These are phyloP conservation scores for Pterobdella sp. DNA, from an alignment of 2,888 invertebrate genomes.

Conservation along the genomic window DNA sequence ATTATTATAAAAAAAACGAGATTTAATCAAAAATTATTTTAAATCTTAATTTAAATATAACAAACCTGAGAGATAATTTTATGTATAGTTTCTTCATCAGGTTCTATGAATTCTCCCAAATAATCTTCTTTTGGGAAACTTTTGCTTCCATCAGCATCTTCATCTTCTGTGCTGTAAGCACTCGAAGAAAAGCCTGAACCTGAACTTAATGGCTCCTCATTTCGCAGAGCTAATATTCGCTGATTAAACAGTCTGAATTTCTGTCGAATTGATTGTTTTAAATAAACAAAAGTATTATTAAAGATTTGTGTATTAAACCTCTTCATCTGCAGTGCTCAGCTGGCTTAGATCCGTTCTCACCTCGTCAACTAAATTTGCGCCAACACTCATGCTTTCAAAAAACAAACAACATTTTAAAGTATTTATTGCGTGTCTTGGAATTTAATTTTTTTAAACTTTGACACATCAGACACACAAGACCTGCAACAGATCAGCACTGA, in stretches of 20 bases:
- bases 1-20: not conserved
- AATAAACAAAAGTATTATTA: not conserved
- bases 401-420: not conserved
- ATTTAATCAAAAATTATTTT: not conserved
- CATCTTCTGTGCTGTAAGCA: constrained; percentile 27
- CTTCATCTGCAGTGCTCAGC: not conserved
- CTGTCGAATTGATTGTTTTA: not conserved
- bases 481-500: too few relatives aligned
- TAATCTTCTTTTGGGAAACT: constrained; percentile 1
- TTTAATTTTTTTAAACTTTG: too few relatives aligned
- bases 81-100: constrained; percentile 20
- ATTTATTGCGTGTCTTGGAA: too few relatives aligned
- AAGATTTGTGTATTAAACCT: not conserved
- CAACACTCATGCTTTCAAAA: too few relatives aligned
- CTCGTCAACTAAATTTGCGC: too few relatives aligned
- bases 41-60: not conserved
- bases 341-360: not conserved
- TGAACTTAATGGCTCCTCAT: constrained; percentile 18
- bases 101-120: constrained; percentile 19
- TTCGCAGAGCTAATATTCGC: constrained; percentile 16
- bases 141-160: constrained; percentile 3
- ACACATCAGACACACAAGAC: too few relatives aligned
- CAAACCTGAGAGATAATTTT: constrained; percentile 27
- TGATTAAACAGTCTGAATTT: not conserved
- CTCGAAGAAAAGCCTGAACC: constrained; percentile 20